Evolutionary conservation across 64 coral and sea anemone genomes (phyloP).

Genomic region (Pocillopora verrucosa): DNA sequence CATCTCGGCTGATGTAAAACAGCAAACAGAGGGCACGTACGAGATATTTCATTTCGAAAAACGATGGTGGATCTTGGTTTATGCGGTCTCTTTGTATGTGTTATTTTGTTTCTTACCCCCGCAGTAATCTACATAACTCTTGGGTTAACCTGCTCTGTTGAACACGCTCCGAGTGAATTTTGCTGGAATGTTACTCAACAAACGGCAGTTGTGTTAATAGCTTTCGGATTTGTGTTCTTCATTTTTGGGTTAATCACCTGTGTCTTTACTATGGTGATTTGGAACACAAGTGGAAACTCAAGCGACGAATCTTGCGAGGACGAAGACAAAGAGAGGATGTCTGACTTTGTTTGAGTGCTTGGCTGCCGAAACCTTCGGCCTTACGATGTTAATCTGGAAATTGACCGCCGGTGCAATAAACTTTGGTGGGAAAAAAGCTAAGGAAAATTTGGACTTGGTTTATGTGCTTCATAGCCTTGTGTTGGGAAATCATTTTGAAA

Average conservation of each 20-base stretch:
- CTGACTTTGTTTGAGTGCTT: slow-evolving; percentile 5
- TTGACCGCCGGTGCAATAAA: no score
- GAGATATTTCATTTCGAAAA: background rate
- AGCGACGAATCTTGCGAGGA: background rate
- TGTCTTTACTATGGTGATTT: background rate
- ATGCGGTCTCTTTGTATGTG: background rate
- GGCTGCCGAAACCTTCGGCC: background rate
- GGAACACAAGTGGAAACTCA: background rate
- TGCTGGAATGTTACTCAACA: slow-evolving; percentile 4
- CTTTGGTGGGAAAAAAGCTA: no score
- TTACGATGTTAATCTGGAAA: background rate
- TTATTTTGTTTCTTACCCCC: background rate
- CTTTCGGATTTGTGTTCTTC: slow-evolving; percentile 2
- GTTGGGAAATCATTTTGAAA: no score
- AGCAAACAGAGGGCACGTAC: slow-evolving; percentile 4
- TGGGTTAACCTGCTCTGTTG: background rate
- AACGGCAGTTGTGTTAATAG: background rate
- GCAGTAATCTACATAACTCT: background rate
- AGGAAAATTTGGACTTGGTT: no score
- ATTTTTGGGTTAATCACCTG: slow-evolving; percentile 21
- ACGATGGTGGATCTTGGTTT: slow-evolving; percentile 22
- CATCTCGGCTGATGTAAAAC: background rate
- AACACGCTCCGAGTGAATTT: background rate
- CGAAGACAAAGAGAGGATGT: background rate
- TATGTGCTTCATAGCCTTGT: no score